Conservation (phyloP, 2,113 vertebrate species). For the Periophthalmodon schlosseri region DNA sequence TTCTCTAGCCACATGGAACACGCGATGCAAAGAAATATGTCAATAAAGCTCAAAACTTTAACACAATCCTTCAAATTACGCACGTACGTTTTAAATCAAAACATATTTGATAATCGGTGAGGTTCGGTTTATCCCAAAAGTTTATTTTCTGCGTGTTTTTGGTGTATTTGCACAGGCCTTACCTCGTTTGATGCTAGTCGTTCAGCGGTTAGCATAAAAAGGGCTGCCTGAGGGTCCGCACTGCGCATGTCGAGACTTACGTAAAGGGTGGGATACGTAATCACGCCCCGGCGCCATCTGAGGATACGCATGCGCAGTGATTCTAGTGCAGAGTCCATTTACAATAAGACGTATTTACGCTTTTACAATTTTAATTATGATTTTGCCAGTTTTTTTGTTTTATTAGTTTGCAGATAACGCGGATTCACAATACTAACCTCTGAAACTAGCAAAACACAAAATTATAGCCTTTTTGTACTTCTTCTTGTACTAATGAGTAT, state of each 20-base stretch:
- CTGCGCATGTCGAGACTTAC: conserved; percentile 72
- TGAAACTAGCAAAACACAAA: too few relatives aligned
- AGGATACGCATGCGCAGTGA: not conserved
- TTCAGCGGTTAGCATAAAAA: conserved; percentile 72
- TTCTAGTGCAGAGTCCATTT: not conserved
- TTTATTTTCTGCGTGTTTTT: not conserved
- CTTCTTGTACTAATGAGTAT: too few relatives aligned
- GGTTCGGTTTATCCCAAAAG: accelerated
- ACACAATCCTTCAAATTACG: not conserved
- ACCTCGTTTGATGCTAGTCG: conserved; percentile 76
- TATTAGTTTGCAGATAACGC: too few relatives aligned
- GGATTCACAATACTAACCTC: too few relatives aligned
- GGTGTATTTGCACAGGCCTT: conserved; percentile 44
- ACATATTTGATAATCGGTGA: accelerated
- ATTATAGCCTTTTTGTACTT: too few relatives aligned
- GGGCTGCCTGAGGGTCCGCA: conserved; percentile 28
- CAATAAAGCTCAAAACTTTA: not conserved
- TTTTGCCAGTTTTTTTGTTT: not conserved
- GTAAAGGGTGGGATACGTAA: conserved; percentile 10
- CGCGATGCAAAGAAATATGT: conserved; percentile 24
- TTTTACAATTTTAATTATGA: not conserved
- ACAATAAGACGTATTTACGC: not conserved
- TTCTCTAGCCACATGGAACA: conserved; percentile 61
- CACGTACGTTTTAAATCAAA: accelerated
- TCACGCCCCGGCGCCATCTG: conserved; percentile 25